Evolutionary conservation across 2,797 vertebrate species (phyloP).

Genomic region (Lemur catta): DNA sequence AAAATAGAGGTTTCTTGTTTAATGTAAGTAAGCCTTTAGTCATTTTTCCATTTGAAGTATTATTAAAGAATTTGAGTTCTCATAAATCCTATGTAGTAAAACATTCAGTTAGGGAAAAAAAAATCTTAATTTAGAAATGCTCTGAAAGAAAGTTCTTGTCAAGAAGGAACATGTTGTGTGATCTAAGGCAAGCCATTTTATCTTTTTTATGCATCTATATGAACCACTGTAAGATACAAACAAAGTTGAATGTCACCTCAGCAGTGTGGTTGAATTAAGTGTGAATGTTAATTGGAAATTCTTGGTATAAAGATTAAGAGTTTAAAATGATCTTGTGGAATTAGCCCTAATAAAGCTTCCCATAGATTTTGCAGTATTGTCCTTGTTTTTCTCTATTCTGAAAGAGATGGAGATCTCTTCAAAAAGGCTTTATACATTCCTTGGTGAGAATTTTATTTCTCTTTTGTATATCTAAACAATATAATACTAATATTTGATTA

Average conservation of each 20-base stretch:
- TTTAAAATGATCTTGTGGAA: conserved; percentile 4
- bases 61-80: conserved; percentile 2
- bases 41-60: not conserved
- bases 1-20: not conserved
- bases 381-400: not conserved
- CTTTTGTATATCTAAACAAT: conserved; percentile 7
- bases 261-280: not conserved
- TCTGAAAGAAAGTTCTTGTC: not conserved
- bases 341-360: not conserved
- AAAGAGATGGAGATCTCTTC: not conserved
- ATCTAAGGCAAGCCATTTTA: not conserved
- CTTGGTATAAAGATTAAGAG: not conserved
- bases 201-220: not conserved
- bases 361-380: not conserved
- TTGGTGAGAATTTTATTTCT: not conserved
- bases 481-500: not conserved
- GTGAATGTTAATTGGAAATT: not conserved
- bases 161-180: not conserved
- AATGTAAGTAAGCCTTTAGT: not conserved
- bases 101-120: not conserved
- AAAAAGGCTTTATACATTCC: not conserved
- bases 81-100: not conserved
- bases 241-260: not conserved
- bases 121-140: conserved; percentile 26
- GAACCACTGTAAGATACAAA: not conserved